These are phyloP conservation scores for Papilio polytes DNA, from an alignment of 1,140 invertebrate species.

Conservation along the genomic window DNA sequence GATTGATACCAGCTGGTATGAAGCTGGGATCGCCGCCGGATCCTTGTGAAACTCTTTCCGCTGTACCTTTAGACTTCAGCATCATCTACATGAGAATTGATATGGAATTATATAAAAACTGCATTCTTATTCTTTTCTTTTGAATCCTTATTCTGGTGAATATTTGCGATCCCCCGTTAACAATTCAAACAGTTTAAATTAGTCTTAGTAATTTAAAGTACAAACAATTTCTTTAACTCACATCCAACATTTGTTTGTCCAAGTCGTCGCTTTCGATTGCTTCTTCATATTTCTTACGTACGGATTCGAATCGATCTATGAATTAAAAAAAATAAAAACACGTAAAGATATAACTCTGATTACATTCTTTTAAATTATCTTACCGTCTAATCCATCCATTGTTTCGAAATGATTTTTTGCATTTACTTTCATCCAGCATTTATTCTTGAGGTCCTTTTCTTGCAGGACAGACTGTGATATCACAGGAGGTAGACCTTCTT, in stretches of 20 bases:
- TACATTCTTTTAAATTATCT: background rate
- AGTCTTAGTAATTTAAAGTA: background rate
- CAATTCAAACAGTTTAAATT: no score
- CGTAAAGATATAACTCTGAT: background rate
- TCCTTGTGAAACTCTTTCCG: conserved; percentile 49
- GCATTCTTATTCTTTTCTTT: background rate
- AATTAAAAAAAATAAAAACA: background rate
- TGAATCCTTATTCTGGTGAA: no score
- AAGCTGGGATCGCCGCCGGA: conserved; percentile 31
- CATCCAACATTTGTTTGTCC: conserved; percentile 58
- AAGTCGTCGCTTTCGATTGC: conserved; percentile 45
- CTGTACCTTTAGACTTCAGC: conserved; percentile 49
- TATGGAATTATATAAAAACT: background rate
- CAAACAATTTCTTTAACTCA: conserved; percentile 43
- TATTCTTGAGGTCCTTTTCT: background rate
- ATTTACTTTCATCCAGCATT: conserved; percentile 58
- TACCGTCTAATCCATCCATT: conserved; percentile 61
- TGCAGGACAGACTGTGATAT: conserved; percentile 3
- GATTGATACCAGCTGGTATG: conserved; percentile 71
- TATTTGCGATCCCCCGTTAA: no score
- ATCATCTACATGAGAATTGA: conserved; percentile 48
- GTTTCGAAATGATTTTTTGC: conserved; percentile 50
- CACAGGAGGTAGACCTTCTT: conserved; percentile 2
- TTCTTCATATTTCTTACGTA: conserved; percentile 47
- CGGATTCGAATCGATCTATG: conserved; percentile 49